Evolutionary conservation across 2,113 vertebrate species (phyloP).

Genomic region (Seriola aureovittata): DNA sequence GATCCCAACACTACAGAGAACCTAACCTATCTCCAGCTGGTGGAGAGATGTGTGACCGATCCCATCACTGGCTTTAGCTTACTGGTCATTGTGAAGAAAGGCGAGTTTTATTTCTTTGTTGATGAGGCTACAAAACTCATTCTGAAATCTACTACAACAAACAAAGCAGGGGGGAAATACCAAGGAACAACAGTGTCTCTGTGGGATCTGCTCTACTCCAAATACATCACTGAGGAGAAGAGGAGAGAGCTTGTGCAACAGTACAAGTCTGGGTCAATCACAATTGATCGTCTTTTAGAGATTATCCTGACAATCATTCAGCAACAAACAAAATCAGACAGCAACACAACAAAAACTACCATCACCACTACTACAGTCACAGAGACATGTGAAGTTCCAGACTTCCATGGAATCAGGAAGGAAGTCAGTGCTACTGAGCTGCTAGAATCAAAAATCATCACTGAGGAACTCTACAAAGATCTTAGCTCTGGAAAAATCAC

Average conservation of each 20-base stretch:
- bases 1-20: conserved; percentile 86
- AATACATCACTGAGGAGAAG: conserved; percentile 79
- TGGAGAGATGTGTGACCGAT: no score
- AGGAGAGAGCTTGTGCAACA: conserved; percentile 79
- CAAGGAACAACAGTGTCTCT: conserved; percentile 74
- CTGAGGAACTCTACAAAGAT: conserved; percentile 70
- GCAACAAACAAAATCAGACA: conserved; percentile 70
- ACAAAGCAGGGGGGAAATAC: conserved; percentile 81
- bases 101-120: conserved; percentile 76
- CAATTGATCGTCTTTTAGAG: conserved; percentile 70
- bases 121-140: conserved; percentile 63
- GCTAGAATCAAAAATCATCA: conserved; percentile 82
- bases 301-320: conserved; percentile 72
- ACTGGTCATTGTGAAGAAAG: conserved; percentile 81
- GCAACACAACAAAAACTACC: conserved; percentile 83
- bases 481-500: conserved; percentile 83
- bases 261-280: conserved; percentile 77
- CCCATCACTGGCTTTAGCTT: conserved; percentile 37
- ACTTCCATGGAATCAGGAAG: conserved; percentile 83
- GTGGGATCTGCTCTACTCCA: conserved; percentile 86
- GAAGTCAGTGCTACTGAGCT: conserved; percentile 83
- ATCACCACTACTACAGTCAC: conserved; percentile 75
- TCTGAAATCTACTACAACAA: conserved; percentile 72
- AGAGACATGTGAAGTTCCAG: conserved; percentile 69
- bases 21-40: conserved; percentile 33